Evolutionary conservation across 2,888 invertebrate genomes (phyloP).

Genomic region (Chymomyza procnemis): DNA sequence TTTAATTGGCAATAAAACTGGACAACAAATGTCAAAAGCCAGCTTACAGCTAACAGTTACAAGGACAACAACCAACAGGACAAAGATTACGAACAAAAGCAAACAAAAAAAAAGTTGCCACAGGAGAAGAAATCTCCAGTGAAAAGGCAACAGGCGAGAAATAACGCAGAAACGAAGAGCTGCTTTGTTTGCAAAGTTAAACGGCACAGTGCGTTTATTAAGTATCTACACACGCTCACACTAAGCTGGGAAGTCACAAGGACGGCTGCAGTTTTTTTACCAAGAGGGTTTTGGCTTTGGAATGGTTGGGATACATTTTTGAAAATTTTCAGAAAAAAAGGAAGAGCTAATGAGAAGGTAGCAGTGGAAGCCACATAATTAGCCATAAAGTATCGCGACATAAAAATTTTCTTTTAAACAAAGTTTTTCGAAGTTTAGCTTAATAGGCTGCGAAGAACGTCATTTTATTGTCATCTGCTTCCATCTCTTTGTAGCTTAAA

Average conservation of each 20-base stretch:
- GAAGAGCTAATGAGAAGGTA: no score
- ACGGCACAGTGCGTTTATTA: constrained; percentile 68
- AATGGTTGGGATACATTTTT: no score
- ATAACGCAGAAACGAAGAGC: constrained; percentile 10
- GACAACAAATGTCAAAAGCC: constrained; percentile 45
- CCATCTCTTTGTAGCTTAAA: no score
- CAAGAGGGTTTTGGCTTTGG: no score
- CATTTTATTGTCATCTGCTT: no score
- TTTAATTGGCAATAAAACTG: constrained; percentile 69
- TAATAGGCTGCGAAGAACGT: no score
- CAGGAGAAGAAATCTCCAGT: background rate
- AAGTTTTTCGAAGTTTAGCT: no score
- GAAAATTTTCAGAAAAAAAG: no score
- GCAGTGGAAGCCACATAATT: no score
- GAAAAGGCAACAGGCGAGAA: constrained; percentile 11
- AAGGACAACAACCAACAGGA: background rate
- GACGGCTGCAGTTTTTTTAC: no score
- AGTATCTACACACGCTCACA: constrained; percentile 54
- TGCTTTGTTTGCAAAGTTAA: constrained; percentile 62
- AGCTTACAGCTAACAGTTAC: background rate
- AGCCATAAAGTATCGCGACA: no score
- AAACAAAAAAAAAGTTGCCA: constrained; percentile 17
- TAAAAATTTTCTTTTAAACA: no score
- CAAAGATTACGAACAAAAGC: background rate
- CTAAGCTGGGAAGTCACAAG: constrained; percentile 3